Percentiles rank a stretch among this genome's conserved stretches.
Conservation (phyloP, 2,888 invertebrate species). For the Syrphus vitripennis region DNA sequence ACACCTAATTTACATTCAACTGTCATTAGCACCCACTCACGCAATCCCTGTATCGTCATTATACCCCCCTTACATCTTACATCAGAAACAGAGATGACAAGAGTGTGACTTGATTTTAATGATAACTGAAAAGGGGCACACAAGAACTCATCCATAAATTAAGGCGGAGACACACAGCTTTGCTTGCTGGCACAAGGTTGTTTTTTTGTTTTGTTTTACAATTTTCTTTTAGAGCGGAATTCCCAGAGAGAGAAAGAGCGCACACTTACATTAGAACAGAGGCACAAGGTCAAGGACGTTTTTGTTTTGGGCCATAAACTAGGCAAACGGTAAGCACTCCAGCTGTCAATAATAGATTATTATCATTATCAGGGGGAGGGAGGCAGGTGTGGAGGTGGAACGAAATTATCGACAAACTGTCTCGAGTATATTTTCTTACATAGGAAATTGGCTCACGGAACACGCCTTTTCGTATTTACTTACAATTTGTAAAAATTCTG, state of each 20-base stretch:
- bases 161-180: neutral
- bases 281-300: slow-evolving; percentile 63
- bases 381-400: neutral
- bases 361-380: neutral
- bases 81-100: neutral
- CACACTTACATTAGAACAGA: slow-evolving; percentile 23
- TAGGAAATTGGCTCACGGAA: neutral
- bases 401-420: slow-evolving; percentile 19
- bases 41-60: neutral
- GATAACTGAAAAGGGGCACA: neutral
- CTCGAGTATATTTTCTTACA: neutral
- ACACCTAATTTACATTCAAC: slow-evolving; percentile 3
- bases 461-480: slow-evolving; percentile 3
- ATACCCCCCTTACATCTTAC: slow-evolving; percentile 35
- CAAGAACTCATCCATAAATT: neutral
- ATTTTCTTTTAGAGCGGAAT: neutral
- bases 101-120: neutral
- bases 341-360: slow-evolving; percentile 17
- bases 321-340: slow-evolving; percentile 28
- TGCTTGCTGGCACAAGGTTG: neutral
- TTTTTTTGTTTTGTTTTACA: neutral
- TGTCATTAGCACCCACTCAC: neutral
- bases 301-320: slow-evolving; percentile 44
- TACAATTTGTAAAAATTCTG: slow-evolving; percentile 34
- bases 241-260: slow-evolving; percentile 19